Percentiles rank a stretch among this genome's conserved stretches.
Conservation (phyloP, 2,113 vertebrate genomes). For the Perca schrenkii region DNA sequence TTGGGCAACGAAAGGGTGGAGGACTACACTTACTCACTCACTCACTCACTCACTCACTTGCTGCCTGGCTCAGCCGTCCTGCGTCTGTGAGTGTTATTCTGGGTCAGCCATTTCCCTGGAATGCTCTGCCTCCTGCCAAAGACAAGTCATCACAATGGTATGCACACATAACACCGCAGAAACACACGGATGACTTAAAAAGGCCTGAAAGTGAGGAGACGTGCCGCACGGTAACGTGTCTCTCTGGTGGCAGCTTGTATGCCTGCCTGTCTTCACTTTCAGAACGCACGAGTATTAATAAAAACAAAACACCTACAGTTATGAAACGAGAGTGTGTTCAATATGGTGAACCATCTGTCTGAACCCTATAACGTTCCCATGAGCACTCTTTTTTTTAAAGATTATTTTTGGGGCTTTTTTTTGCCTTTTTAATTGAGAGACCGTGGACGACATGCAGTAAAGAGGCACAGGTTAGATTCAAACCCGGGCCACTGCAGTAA, state of each 20-base stretch:
- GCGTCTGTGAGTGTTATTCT: constrained; percentile 76
- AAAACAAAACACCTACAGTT: constrained; percentile 7
- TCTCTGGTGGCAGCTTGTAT: constrained; percentile 6
- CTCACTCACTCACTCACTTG: background rate
- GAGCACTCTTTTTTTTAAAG: background rate
- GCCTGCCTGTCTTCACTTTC: background rate
- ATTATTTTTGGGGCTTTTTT: too few relatives aligned
- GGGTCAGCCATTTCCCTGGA: constrained; percentile 83
- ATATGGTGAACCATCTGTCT: constrained; percentile 30
- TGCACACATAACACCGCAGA: constrained; percentile 76
- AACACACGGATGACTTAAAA: constrained; percentile 85
- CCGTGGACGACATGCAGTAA: too few relatives aligned
- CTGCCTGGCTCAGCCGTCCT: constrained; percentile 33
- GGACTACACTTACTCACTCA: constrained; percentile 22
- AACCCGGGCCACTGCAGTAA: too few relatives aligned
- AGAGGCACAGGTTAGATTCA: too few relatives aligned
- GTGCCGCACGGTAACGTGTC: too few relatives aligned
- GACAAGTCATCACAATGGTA: constrained; percentile 84
- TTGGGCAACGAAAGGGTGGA: constrained; percentile 45
- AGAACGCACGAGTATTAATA: background rate
- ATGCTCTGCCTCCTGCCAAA: constrained; percentile 80
- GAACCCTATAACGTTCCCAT: background rate
- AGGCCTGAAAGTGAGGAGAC: constrained; percentile 72
- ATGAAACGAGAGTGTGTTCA: constrained; percentile 25
- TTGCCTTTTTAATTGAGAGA: too few relatives aligned